Percentiles rank a stretch among this genome's conserved stretches.
phyloP scores from a whole-genome alignment of 2,888 invertebrate species.

The Cetonia aurata region DNA sequence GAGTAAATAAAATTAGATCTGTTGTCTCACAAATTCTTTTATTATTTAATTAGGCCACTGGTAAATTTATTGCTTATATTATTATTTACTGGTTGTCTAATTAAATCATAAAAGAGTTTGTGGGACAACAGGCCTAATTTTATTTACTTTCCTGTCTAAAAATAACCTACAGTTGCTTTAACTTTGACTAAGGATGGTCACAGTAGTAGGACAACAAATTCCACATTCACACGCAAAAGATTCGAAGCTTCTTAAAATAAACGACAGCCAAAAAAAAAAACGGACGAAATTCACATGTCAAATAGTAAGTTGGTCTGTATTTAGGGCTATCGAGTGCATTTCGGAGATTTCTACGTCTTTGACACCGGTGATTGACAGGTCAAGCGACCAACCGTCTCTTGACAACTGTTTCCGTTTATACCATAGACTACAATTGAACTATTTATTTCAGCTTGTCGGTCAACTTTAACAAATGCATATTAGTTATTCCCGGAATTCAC shows the following conservation, averaged over 20 bases:
- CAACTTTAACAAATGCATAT: constrained; percentile 22
- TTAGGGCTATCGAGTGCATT: constrained; percentile 17
- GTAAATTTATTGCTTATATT: too few species aligned
- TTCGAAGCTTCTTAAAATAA: constrained; percentile 26
- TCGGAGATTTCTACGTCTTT: constrained; percentile 46
- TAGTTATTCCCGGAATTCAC: constrained; percentile 24
- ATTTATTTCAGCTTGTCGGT: constrained; percentile 35
- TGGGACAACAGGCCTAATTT: too few species aligned
- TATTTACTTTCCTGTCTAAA: too few species aligned
- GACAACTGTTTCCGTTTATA: constrained; percentile 55
- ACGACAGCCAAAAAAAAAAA: constrained; percentile 14
- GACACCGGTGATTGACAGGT: constrained; percentile 55
- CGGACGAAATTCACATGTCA: constrained; percentile 38
- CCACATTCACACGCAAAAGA: too few species aligned
- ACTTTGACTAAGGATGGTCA: too few species aligned
- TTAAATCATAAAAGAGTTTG: too few species aligned
- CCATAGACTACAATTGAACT: constrained; percentile 52
- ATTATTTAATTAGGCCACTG: too few species aligned
- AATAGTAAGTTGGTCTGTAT: constrained; percentile 30
- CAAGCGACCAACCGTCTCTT: constrained; percentile 54
- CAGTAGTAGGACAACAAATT: too few species aligned
- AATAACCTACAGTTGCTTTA: too few species aligned
- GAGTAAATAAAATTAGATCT: too few species aligned
- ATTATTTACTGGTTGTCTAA: too few species aligned
- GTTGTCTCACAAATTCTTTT: too few species aligned